Base-by-base conservation (phyloP, 2,888 invertebrate genomes). In the Sisyra terminalis region DNA sequence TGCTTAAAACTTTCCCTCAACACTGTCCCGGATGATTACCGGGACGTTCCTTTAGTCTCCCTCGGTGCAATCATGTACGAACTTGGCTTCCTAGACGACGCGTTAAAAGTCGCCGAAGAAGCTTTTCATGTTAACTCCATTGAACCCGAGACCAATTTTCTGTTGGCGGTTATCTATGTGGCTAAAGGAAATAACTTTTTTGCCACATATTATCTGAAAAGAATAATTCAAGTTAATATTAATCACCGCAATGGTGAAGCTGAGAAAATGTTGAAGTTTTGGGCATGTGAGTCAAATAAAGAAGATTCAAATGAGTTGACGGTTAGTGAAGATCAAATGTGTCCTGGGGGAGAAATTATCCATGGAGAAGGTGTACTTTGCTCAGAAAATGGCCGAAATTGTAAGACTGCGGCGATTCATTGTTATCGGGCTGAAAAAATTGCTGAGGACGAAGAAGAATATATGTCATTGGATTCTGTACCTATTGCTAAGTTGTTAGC, bases 81-180 rank as follows among this genome's bases (percentile, higher is more conserved):
- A 55, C 66, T 73, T 54, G 78, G 75, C 0, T 65, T 73, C 44
- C 65, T 72, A 40, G 76, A 79, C 37, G 78, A 79, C 48, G 74
- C 81, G 0, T 53, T 78, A 24, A 57, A 61, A 11, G 66, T 72
- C 8, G 71, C 75, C 5, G 69, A 69, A 45, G 71, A 78, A 48
- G 79, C 82, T 1, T 67, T 75, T 40, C 59, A 59, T 43, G 55
- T 75, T 30, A 76, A 72, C 56, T 61, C 72, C 42, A 67, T 73
- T 46, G 81, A 83, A 75, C 81, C 83, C 2, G 67, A 74, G 34
- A 77, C 78, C 43, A 81, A 82, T 59, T 81, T 79, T 56, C 58
- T 83, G 5, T 58, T 79, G 45, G 72, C 75, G 2, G 61, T 82
- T 45, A 55, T 80, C 42, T 73, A 77, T 53, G 73, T 75, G 55